phyloP scores from a whole-genome alignment of 2,797 vertebrate genomes.

The Varecia variegata region DNA sequence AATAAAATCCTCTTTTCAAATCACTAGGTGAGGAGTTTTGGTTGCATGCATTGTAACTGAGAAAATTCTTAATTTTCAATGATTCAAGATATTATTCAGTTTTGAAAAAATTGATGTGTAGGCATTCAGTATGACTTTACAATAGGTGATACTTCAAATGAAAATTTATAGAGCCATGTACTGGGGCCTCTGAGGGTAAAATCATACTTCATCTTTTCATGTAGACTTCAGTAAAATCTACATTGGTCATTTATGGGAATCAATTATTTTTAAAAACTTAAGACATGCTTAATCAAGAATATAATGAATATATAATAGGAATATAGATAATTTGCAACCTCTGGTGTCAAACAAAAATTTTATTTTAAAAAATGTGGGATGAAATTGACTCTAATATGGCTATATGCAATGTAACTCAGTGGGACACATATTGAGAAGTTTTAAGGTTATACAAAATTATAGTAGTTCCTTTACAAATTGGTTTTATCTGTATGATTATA shows the following conservation, averaged over 20 bases:
- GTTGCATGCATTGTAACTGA: not conserved
- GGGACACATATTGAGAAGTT: not conserved
- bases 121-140: not conserved
- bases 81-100: not conserved
- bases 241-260: not conserved
- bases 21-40: not conserved
- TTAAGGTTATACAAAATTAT: not conserved
- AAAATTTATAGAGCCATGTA: not conserved
- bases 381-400: conserved; percentile 1
- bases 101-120: not conserved
- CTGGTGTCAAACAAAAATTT: not conserved
- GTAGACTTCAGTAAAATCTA: not conserved
- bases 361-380: not conserved
- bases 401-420: not conserved
- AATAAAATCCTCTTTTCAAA: not conserved
- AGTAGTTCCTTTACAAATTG: not conserved
- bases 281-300: not conserved
- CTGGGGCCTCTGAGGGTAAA: not conserved
- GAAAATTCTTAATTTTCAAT: not conserved
- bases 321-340: not conserved
- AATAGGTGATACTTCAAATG: not conserved
- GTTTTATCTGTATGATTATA: not conserved
- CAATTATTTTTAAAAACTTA: not conserved
- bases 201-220: not conserved
- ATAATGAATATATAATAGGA: not conserved